A percentile compares a stretch with the other conserved stretches of the same genome.
phyloP scores from a whole-genome alignment of 2,113 vertebrate species.

The Xyrauchen texanus region DNA sequence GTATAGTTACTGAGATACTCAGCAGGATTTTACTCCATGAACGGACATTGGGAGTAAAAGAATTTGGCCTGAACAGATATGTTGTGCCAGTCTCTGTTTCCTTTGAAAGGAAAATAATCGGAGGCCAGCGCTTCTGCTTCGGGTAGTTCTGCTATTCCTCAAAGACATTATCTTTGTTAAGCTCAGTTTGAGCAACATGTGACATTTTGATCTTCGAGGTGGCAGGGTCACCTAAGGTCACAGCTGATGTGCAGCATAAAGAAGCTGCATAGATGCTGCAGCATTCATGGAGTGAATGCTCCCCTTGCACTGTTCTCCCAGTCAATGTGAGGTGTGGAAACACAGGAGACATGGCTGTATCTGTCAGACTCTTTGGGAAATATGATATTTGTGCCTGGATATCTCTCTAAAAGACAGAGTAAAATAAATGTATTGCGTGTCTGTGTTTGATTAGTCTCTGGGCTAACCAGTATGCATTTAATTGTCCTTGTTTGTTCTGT shows the following conservation, averaged over 20 bases:
- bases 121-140: constrained; percentile 88
- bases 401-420: constrained; percentile 12
- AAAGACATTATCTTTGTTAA: constrained; percentile 59
- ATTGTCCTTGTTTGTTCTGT: constrained; percentile 62
- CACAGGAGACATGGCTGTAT: constrained; percentile 62
- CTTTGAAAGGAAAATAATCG: constrained; percentile 6
- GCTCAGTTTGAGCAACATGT: constrained; percentile 28
- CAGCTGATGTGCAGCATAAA: constrained; percentile 70
- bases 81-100: background rate
- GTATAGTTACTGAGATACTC: constrained; percentile 87
- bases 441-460: constrained; percentile 50
- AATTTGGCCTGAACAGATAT: constrained; percentile 52
- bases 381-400: constrained; percentile 1
- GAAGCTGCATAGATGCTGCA: constrained; percentile 64
- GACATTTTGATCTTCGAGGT: constrained; percentile 40
- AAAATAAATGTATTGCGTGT: background rate
- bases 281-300: constrained; percentile 78
- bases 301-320: constrained; percentile 92
- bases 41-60: constrained; percentile 59
- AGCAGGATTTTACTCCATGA: constrained; percentile 63
- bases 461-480: constrained; percentile 56
- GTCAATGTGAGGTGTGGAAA: constrained; percentile 90
- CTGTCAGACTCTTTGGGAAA: constrained; percentile 69
- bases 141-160: constrained; percentile 75
- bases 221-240: constrained; percentile 61